phyloP scores from a whole-genome alignment of 1,140 invertebrate species.

The Trichonephila clavipes region DNA sequence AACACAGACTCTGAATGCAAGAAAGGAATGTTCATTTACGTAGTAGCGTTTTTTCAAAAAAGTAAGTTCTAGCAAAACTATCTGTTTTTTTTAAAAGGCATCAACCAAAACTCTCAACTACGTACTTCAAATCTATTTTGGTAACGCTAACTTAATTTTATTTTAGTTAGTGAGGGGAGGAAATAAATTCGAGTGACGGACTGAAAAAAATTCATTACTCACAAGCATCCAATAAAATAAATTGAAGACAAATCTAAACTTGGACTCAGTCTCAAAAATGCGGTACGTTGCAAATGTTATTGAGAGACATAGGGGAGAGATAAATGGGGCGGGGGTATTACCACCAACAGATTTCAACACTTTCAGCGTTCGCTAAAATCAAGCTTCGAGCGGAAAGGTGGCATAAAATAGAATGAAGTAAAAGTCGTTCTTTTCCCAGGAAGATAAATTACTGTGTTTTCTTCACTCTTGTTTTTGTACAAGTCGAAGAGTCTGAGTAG shows the following conservation, averaged over 20 bases:
- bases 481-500: background rate
- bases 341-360: background rate
- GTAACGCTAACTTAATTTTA: background rate
- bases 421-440: background rate
- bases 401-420: background rate
- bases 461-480: background rate
- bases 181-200: background rate
- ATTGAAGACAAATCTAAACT: background rate
- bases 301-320: background rate
- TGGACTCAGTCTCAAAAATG: background rate
- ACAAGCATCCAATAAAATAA: background rate
- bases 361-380: slow-evolving; percentile 18
- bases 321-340: background rate
- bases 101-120: no score
- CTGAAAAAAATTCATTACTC: slow-evolving; percentile 25
- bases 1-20: no score
- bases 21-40: no score
- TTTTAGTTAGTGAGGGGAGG: background rate
- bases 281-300: background rate
- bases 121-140: background rate
- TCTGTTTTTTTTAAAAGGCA: no score
- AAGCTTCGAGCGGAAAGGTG: background rate
- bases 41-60: no score
- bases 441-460: slow-evolving; percentile 28
- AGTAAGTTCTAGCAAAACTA: no score